phyloP scores from a whole-genome alignment of 2,888 invertebrate genomes.

The Lydus trimaculatus region DNA sequence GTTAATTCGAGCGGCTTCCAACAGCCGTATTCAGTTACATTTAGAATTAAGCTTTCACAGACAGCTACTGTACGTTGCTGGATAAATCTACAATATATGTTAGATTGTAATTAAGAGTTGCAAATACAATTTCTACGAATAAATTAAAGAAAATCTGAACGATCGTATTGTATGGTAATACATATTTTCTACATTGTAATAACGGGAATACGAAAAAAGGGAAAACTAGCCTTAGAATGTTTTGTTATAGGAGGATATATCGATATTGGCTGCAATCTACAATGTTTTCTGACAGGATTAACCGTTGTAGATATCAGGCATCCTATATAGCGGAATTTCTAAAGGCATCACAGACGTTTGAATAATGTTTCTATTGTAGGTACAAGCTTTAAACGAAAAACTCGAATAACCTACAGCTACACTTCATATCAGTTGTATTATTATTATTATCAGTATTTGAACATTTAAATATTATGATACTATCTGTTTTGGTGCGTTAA shows the following conservation, averaged over 20 bases:
- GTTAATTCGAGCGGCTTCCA: conserved; percentile 38
- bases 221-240: background rate
- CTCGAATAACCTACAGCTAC: background rate
- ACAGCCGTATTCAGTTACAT: conserved; percentile 38
- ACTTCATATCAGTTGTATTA: background rate
- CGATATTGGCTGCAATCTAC: conserved; percentile 4
- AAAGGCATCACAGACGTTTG: conserved; percentile 5
- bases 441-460: background rate
- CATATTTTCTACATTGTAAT: background rate
- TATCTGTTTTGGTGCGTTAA: background rate
- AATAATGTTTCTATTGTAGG: background rate
- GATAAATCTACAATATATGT: conserved; percentile 27
- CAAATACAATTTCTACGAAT: conserved; percentile 14
- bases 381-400: background rate
- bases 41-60: conserved; percentile 28
- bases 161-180: background rate
- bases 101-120: conserved; percentile 36
- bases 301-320: conserved; percentile 3
- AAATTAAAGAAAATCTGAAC: conserved; percentile 7
- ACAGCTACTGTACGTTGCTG: conserved; percentile 18
- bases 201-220: background rate
- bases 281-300: conserved; percentile 11
- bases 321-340: background rate
- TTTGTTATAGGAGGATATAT: conserved; percentile 10
- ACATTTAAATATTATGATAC: background rate